phyloP scores from a whole-genome alignment of 2,888 invertebrate genomes.

The Phymatocera aterrima region DNA sequence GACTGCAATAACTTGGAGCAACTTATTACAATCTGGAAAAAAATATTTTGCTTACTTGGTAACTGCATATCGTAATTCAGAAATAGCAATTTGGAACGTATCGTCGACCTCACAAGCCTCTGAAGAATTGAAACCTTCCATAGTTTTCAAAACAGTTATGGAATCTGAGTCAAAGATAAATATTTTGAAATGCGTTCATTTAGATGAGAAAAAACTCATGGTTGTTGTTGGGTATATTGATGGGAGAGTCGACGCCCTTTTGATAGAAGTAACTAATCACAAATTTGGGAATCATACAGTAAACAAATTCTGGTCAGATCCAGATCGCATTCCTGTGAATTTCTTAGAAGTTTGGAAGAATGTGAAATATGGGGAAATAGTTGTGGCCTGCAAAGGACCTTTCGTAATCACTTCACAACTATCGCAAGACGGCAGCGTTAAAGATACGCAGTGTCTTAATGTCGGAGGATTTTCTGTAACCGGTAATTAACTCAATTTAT shows the following conservation, averaged over 20 bases:
- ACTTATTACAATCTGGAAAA: conserved; percentile 51
- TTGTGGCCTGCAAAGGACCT: conserved; percentile 61
- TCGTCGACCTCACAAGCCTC: conserved; percentile 52
- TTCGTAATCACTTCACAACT: conserved; percentile 59
- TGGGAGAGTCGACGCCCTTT: conserved; percentile 63
- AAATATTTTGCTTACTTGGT: conserved; percentile 63
- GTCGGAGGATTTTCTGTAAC: conserved; percentile 64
- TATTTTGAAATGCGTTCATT: conserved; percentile 61
- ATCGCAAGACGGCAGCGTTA: conserved; percentile 55
- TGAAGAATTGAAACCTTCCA: conserved; percentile 46
- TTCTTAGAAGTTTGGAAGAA: conserved; percentile 55
- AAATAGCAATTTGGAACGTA: conserved; percentile 66
- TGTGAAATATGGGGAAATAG: conserved; percentile 50
- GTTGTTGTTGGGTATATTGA: conserved; percentile 64
- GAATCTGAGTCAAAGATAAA: conserved; percentile 56
- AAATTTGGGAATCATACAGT: conserved; percentile 48
- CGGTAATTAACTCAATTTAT: conserved; percentile 57
- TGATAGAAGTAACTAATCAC: conserved; percentile 50
- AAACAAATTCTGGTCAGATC: conserved; percentile 55
- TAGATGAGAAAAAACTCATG: conserved; percentile 53
- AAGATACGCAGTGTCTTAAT: conserved; percentile 54
- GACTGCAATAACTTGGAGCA: conserved; percentile 67
- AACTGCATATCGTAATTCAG: conserved; percentile 63
- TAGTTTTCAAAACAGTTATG: conserved; percentile 55
- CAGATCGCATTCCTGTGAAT: conserved; percentile 60